Evolutionary conservation across 2,888 invertebrate genomes (phyloP).

Genomic region (Lithophane semibrunnea): DNA sequence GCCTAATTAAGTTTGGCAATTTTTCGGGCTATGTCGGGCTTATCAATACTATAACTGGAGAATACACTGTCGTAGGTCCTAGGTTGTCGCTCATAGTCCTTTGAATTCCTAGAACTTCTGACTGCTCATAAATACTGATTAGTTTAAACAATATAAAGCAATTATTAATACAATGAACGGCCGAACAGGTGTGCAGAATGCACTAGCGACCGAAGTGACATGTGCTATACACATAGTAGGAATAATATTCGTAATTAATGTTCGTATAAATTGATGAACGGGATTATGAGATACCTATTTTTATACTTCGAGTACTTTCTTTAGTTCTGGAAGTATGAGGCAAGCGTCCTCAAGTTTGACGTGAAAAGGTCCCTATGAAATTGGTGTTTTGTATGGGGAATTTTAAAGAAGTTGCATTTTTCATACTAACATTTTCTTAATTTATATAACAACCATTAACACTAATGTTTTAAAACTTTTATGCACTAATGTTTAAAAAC

Average conservation of each 20-base stretch:
- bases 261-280: constrained; percentile 10
- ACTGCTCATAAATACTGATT: constrained; percentile 43
- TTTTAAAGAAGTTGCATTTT: too few species aligned
- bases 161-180: constrained; percentile 52
- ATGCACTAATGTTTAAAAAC: too few species aligned
- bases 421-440: too few species aligned
- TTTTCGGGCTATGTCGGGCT: too few species aligned
- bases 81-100: constrained; percentile 1
- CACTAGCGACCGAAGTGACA: constrained; percentile 19
- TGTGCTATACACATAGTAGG: constrained; percentile 23
- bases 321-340: neutral
- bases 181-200: constrained; percentile 48
- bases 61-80: neutral
- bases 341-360: too few species aligned
- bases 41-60: neutral
- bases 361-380: too few species aligned
- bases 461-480: too few species aligned
- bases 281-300: neutral
- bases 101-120: constrained; percentile 21
- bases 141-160: constrained; percentile 40
- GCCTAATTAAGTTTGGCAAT: too few species aligned
- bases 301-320: neutral
- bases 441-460: too few species aligned
- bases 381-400: too few species aligned
- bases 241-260: constrained; percentile 25